Evolutionary conservation across 1,140 invertebrate species (phyloP), one percentile per base, ranked within the genome.

Genomic region (Teleogryllus occipitalis): DNA sequence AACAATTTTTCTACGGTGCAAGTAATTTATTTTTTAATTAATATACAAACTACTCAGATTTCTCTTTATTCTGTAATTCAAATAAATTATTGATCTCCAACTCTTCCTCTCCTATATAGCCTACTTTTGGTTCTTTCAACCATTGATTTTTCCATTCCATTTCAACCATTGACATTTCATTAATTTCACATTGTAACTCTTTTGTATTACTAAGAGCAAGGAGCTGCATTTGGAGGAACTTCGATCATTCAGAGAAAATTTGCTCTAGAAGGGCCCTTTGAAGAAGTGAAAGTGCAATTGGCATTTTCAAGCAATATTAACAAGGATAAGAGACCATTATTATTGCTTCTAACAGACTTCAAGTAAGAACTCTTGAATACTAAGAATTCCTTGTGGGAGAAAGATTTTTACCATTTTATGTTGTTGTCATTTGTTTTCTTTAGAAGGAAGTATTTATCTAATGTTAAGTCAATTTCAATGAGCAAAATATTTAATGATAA

Each of bases 221-320:
- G 95, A 7, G 94, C 94, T 0, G 93, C 94, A 83, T 97, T 97
- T 83, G 93, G 93, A 82, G 95, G 95, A 0, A 93, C 96, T 82
- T 95, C 94, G 22, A 92, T 93, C 78, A 85, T 96, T 47, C 91
- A 93, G 83, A 88, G 94, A 54, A 92, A 93, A 83, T 95, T 94
- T 83, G 88, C 91, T 8, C 84, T 94, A 0, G 88, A 91, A 72
- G 93, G 91, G 27, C 89, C 90, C 74, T 91, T 95, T 5, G 88
- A 90, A 81, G 87, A 93, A 84, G 90, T 95, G 4, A 95, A 94
- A 85, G 90, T 94, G 76, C 93, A 94, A 87, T 83, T 95, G 80
- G 94, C 92, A 18, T 96, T 96, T 86, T 96, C 94, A 0, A 95
- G 93, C 74, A 91, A 90, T 80, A 93, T 94, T 84, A 87, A 92